Evolutionary conservation across 2,797 vertebrate genomes (phyloP), one percentile per base, ranked within the genome.

Genomic region (Orestias chungarensis): DNA sequence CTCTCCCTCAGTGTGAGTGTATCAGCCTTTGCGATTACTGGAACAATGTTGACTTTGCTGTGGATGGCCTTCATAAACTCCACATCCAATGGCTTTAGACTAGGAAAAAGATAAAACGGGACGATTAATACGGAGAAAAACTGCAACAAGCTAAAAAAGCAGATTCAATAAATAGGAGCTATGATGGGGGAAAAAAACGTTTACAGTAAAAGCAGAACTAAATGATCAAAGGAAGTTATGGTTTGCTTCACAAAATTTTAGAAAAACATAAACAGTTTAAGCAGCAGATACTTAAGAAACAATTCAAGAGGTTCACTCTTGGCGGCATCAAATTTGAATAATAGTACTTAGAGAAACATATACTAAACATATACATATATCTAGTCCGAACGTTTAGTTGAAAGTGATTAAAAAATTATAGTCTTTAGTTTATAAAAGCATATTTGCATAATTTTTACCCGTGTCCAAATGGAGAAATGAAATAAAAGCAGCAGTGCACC

Each of bases 401-500:
- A 61, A n/a, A 2, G 40, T 43, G 44, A 44, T 27, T 3, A 27
- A 67, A n/a, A 71, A 40, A 50, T 31, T 23, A 43, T 27, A 6
- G n/a, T 65, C 18, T 49, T 14, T 64, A 20, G 14, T 67, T 38
- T 17, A 18, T 72, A 42, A 14, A 46, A n/a, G 55, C 27, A 35
- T 61, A 25, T 68, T 31, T 69, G 50, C 25, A 11, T 42, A 33
- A 68, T 44, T 27, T 43, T 88, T 91, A 99, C 98, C 98, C 97
- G 0, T 99, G 98, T 61, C 98, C 97, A 83, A 99, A 97, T 0
- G 98, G 97, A 20, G 98, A 99, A 84, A 99, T 98, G 82, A 99
- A 99, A 90, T 99, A 99, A 90, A 99, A 99, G 92, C 98, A 99
- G 92, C 98, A 99, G 85, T 99, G 98, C 76, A 99, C 97, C 3